Conservation (phyloP, 2,888 invertebrate genomes). For the Drosophila setosimentum region DNA sequence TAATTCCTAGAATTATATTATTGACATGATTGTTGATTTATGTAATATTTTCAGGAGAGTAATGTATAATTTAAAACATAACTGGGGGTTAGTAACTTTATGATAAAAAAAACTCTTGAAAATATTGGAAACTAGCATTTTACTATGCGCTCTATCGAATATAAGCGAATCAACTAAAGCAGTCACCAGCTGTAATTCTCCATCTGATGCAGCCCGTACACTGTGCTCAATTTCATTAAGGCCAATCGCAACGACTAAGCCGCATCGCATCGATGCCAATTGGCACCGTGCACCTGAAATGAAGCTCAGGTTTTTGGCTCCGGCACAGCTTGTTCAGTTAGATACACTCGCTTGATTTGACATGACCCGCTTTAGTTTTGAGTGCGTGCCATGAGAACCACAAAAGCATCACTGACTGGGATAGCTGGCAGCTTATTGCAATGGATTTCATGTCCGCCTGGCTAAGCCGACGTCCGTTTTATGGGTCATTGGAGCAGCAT, state of each 20-base stretch:
- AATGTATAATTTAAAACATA: background rate
- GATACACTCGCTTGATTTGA: conserved; percentile 52
- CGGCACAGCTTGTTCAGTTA: background rate
- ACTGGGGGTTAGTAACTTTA: background rate
- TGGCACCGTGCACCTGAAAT: conserved; percentile 43
- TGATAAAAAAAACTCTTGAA: background rate
- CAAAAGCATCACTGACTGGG: conserved; percentile 47
- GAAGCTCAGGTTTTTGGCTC: conserved; percentile 1
- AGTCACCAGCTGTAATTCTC: conserved; percentile 16
- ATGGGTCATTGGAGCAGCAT: conserved; percentile 73
- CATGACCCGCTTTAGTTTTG: conserved; percentile 57
- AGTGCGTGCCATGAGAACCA: conserved; percentile 68
- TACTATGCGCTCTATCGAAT: background rate
- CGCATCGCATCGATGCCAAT: conserved; percentile 68
- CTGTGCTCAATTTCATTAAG: conserved; percentile 56
- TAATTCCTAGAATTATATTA: conserved; percentile 20
- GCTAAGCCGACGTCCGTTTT: conserved; percentile 59
- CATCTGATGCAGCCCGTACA: conserved; percentile 6
- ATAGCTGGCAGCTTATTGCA: conserved; percentile 35
- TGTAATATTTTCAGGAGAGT: background rate
- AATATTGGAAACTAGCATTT: background rate
- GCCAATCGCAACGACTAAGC: conserved; percentile 45
- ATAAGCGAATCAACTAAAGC: background rate
- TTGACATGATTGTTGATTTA: background rate
- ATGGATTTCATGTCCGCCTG: conserved; percentile 26